Conservation (phyloP, 2,113 vertebrate species). For the Syngnathus scovelli region DNA sequence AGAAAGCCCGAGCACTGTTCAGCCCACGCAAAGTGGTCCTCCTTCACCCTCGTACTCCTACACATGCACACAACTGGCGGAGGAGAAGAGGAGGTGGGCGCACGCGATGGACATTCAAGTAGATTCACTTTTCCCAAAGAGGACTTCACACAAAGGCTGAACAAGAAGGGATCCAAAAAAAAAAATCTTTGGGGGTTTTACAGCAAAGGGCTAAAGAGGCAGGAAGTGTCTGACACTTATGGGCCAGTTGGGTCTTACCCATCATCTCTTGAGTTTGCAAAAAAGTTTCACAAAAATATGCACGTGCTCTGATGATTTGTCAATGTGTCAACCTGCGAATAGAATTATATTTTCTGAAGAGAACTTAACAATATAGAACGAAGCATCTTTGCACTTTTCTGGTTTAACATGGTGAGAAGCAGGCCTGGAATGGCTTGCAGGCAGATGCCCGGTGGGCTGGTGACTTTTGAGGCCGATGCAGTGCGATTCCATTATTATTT, state of each 20-base stretch:
- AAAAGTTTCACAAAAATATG: no score
- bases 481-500: no score
- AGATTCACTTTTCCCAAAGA: constrained; percentile 21
- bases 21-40: constrained; percentile 65
- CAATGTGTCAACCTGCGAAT: no score
- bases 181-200: neutral
- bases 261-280: constrained; percentile 7
- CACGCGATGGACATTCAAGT: constrained; percentile 41
- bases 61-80: constrained; percentile 49
- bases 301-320: no score
- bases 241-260: constrained; percentile 17
- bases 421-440: no score
- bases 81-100: constrained; percentile 44
- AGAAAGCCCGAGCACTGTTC: constrained; percentile 55
- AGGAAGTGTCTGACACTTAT: neutral
- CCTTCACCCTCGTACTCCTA: constrained; percentile 64
- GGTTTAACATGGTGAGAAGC: no score
- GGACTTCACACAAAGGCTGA: neutral
- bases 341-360: no score
- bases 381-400: no score
- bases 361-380: no score
- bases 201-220: constrained; percentile 1
- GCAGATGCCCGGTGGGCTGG: no score
- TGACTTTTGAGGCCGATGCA: no score
- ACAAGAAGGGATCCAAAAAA: neutral